A percentile compares a stretch with the other conserved stretches of the same genome.
Evolutionary conservation across 1,140 invertebrate genomes (phyloP).

Genomic region (Matsumurasca onukii): DNA sequence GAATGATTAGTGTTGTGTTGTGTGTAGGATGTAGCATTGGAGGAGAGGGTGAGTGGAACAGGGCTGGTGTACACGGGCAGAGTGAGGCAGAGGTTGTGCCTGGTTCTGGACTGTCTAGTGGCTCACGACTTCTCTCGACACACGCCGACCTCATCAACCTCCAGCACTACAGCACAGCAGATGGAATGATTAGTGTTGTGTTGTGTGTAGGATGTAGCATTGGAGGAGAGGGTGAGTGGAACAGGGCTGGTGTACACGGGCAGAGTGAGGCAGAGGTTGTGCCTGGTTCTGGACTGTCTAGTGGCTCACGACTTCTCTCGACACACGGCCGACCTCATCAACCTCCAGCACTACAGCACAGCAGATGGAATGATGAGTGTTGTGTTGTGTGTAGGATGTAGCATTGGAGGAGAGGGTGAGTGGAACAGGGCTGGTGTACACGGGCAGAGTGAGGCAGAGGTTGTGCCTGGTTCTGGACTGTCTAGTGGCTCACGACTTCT

Average conservation of each 20-base stretch:
- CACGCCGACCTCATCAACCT: constrained; percentile 70
- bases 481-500: constrained; percentile 72
- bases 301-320: constrained; percentile 72
- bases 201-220: constrained; percentile 63
- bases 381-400: constrained; percentile 59
- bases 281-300: constrained; percentile 76
- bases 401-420: constrained; percentile 63
- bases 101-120: constrained; percentile 76
- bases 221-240: constrained; percentile 60
- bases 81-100: constrained; percentile 63
- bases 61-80: constrained; percentile 62
- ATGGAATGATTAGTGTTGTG: no score
- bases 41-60: constrained; percentile 57
- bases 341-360: constrained; percentile 78
- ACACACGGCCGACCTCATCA: constrained; percentile 66
- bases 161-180: constrained; percentile 82
- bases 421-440: constrained; percentile 57
- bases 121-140: constrained; percentile 72
- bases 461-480: constrained; percentile 78
- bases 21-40: constrained; percentile 66
- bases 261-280: constrained; percentile 61
- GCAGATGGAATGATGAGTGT: background rate
- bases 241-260: constrained; percentile 61
- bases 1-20: no score
- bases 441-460: constrained; percentile 61